Base-by-base conservation (phyloP, 2,888 invertebrate species). In the Polyommatus icarus region DNA sequence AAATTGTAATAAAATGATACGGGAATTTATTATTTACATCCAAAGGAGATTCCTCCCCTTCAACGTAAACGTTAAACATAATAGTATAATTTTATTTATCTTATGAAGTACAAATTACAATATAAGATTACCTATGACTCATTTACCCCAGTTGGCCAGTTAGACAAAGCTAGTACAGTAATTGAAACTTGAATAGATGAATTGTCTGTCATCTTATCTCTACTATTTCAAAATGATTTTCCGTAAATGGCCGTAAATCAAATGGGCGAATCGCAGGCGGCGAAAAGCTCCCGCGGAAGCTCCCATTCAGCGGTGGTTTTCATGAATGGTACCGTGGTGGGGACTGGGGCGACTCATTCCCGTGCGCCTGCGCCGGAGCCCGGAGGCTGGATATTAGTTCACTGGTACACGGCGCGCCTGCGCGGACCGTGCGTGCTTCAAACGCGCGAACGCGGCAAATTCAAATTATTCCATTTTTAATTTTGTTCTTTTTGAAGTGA, bases 261-360 rank as follows among this genome's bases (percentile, higher is more conserved):
- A 24, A 20, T 61, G 46, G 10, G 61, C 10, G 61, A 24, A 24
- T 20, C 24, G 24, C 18, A 29, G 46, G 29, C 29, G 15, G 75
- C 54, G 73, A 40, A 80, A 78, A 80, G 80, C 80, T 80, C 61
- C 78, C 75, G 78, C 77, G 20, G 57, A 76, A 79, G 79, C 84
- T 76, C 81, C 83, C 88, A 91, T 90, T 91, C 87, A 91, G 83
- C 81, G 83, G 81, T 75, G 80, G 84, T 87, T 90, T 91, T 92
- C 90, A 92, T 92, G 91, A 92, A 92, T 92, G 90, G 84, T 59
- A 50, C 20, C 15, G 36, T 81, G 79, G 80, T 86, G 91, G 24
- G 24, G 24, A 24, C 24, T 24, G 24, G 91, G 91, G 86, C 81
- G 83, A 82, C 46, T 61, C 57, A 78, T 76, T 79, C 77, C 80